Evolutionary conservation across 1,140 invertebrate genomes (phyloP), one percentile per base, ranked within the genome.

Genomic region (Atta colombica): DNA sequence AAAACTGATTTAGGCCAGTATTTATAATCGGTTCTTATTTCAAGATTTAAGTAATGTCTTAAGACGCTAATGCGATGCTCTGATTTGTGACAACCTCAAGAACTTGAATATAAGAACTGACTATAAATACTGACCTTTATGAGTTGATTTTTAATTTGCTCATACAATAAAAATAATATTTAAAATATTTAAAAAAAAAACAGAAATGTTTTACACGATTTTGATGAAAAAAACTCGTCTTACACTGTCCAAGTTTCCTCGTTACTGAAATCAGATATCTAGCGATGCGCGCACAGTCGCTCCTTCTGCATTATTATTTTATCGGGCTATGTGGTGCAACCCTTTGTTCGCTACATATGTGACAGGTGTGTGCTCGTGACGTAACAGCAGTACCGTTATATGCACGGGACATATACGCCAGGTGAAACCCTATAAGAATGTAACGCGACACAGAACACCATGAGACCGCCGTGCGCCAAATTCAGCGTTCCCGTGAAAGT

Each of bases 331-430:
- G 68, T 82, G 87, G 88, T 84, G 69, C 92, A 89, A 90, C 93
- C 94, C 93, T 94, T 94, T 85, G 90, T 89, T 72, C 84, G 10
- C 74, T 74, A 88, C 78, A 89, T 88, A 89, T 89, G 87, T 90
- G 92, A 93, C 94, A 94, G 94, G 94, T 94, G 94, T 89, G 87
- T 71, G 65, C 82, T 69, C 87, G 88, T 94, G 92, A 94, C 93
- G 93, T 92, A 93, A 94, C 88, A 71, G 53, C 77, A 18, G 91
- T 94, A 93, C 94, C 94, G 94, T 94, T 94, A 94, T 80, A 88
- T 45, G n/a, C 58, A 25, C 58, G 35, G 16, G 60, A 77, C 66
- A 61, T 60, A 31, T 55, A 35, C 86, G 77, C 28, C 91, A 88
- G 90, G 90, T 87, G 91, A 93, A 94, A 92, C 92, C 84, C 93